Conservation (phyloP, 2,113 vertebrate genomes). For the Tiliqua scincoides region DNA sequence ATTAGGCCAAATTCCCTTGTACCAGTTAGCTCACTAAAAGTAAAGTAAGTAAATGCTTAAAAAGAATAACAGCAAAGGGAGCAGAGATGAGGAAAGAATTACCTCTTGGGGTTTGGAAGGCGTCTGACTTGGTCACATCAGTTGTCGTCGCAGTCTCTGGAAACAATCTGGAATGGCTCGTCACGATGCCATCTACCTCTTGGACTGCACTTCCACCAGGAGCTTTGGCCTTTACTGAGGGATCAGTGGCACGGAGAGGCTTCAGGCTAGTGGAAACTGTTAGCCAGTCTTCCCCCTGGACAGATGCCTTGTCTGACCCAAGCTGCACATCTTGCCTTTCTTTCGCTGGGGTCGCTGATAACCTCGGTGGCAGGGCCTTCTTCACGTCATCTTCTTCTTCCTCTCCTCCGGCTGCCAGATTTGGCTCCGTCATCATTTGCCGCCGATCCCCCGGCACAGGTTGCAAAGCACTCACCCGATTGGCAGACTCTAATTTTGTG, state of each 20-base stretch:
- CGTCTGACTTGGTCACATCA: slow-evolving; percentile 38
- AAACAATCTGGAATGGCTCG: neutral
- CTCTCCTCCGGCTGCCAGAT: neutral
- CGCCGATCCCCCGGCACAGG: neutral
- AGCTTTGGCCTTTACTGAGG: neutral
- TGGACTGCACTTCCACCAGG: neutral
- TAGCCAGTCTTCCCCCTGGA: neutral
- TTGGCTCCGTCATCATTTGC: neutral
- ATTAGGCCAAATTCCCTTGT: neutral
- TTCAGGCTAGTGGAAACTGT: neutral
- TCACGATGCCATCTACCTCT: slow-evolving; percentile 28
- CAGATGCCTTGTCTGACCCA: neutral
- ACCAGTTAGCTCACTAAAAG: too few species aligned
- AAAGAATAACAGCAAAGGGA: too few species aligned
- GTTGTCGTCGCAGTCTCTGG: slow-evolving; percentile 42
- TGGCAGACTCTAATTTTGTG: slow-evolving; percentile 63
- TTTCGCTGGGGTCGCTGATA: neutral
- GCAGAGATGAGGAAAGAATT: slow-evolving; percentile 31
- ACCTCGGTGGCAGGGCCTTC: neutral
- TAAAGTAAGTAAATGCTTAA: neutral
- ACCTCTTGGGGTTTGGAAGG: slow-evolving; percentile 69
- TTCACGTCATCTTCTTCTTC: neutral
- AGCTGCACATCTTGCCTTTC: slow-evolving; percentile 8
- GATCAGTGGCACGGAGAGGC: neutral
- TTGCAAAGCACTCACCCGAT: neutral